Evolutionary conservation across 2,113 vertebrate species (phyloP).

Genomic region (Pungitius pungitius): DNA sequence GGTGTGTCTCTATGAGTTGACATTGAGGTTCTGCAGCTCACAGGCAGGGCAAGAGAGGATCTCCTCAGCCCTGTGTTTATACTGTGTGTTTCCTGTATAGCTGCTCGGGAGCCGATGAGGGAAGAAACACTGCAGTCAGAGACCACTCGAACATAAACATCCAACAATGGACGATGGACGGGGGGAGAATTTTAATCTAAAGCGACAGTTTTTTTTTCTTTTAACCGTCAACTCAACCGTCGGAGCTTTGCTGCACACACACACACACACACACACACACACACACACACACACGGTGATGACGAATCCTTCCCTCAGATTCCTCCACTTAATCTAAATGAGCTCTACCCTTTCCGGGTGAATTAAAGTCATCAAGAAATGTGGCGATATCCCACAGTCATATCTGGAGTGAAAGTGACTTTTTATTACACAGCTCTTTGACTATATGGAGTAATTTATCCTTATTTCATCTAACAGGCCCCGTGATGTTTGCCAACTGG

Average conservation of each 20-base stretch:
- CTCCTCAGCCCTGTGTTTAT: slow-evolving; percentile 73
- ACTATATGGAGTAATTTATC: slow-evolving; percentile 75
- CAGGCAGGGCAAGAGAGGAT: slow-evolving; percentile 59
- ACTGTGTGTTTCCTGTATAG: slow-evolving; percentile 73
- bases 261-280: too few species aligned
- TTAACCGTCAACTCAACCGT: slow-evolving; percentile 20
- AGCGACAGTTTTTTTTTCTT: slow-evolving; percentile 33
- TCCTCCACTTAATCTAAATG: slow-evolving; percentile 38
- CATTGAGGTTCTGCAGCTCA: slow-evolving; percentile 57
- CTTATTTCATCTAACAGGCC: slow-evolving; percentile 74
- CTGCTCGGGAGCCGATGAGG: slow-evolving; percentile 63
- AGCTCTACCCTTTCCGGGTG: slow-evolving; percentile 45
- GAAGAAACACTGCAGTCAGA: slow-evolving; percentile 66
- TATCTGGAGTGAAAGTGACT: slow-evolving; percentile 68
- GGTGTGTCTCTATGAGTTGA: slow-evolving; percentile 51
- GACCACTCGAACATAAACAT: slow-evolving; percentile 74
- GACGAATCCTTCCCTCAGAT: slow-evolving; percentile 10
- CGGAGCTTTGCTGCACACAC: not conserved
- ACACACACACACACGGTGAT: not conserved
- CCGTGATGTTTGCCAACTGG: slow-evolving; percentile 59
- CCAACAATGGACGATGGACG: slow-evolving; percentile 63
- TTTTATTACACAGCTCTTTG: slow-evolving; percentile 66
- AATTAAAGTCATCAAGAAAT: slow-evolving; percentile 51
- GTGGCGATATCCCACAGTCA: slow-evolving; percentile 21
- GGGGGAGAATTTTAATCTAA: slow-evolving; percentile 35